phyloP scores from a whole-genome alignment of 2,797 vertebrate species.

The Babyrousa celebensis region DNA sequence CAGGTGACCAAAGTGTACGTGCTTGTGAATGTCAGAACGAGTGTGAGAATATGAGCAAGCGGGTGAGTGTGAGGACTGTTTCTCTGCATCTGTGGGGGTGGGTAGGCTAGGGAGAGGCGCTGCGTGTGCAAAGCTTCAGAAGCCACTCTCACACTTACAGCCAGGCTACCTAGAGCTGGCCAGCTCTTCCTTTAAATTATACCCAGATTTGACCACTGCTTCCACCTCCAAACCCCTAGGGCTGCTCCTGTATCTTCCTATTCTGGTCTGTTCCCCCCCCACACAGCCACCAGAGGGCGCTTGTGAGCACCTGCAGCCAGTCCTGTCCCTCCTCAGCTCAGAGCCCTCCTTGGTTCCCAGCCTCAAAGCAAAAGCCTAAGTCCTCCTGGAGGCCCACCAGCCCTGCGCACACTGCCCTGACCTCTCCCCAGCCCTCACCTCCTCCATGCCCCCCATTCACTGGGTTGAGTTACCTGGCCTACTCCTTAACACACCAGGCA shows the following conservation, averaged over 20 bases:
- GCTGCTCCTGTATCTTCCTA: neutral
- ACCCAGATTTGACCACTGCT: neutral
- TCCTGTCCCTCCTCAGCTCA: neutral
- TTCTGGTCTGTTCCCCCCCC: neutral
- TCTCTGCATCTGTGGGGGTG: neutral
- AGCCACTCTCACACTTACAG: neutral
- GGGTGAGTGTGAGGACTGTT: neutral
- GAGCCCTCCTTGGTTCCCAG: neutral
- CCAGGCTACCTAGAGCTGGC: neutral
- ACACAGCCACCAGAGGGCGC: neutral
- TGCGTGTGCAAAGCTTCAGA: neutral
- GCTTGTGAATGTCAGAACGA: neutral
- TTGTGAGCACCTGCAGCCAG: neutral
- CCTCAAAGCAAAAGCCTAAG: neutral
- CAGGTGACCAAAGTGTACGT: neutral
- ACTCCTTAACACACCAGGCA: too few relatives aligned
- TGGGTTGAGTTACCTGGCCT: neutral
- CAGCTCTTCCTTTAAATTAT: neutral
- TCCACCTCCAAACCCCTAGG: fast-evolving
- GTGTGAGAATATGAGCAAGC: neutral
- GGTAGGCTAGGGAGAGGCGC: too few relatives aligned
- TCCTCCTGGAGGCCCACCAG: neutral
- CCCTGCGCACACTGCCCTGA: fast-evolving
- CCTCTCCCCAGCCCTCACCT: neutral
- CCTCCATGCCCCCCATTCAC: fast-evolving